These are phyloP conservation scores for Megalonaias nervosa DNA, from an alignment of 1,140 invertebrate species.

Conservation along the genomic window DNA sequence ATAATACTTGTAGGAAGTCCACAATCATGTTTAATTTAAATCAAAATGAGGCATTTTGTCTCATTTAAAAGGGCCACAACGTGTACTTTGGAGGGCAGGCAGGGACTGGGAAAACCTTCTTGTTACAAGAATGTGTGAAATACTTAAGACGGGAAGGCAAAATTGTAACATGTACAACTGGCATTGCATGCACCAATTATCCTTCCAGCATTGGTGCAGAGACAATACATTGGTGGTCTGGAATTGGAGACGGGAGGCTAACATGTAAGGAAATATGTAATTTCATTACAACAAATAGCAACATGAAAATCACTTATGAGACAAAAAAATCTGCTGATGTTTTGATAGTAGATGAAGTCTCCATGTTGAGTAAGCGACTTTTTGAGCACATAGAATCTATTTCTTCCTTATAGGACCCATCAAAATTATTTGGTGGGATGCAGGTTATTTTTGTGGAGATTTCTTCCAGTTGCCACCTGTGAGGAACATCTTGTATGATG, in stretches of 20 bases:
- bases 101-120: conserved; percentile 17
- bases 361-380: conserved; percentile 18
- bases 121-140: conserved; percentile 1
- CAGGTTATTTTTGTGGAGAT: conserved; percentile 8
- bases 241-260: conserved; percentile 17
- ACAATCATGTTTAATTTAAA: conserved; percentile 2
- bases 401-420: not conserved
- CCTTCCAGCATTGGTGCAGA: not conserved
- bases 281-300: not conserved
- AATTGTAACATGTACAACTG: conserved; percentile 16
- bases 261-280: not conserved
- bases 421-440: conserved; percentile 6
- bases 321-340: conserved; percentile 8
- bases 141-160: not conserved
- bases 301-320: not conserved
- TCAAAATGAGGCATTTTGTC: conserved; percentile 8
- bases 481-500: not conserved
- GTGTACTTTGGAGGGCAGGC: conserved; percentile 6
- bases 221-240: conserved; percentile 24
- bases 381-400: conserved; percentile 19
- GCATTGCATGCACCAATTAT: conserved; percentile 10
- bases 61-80: conserved; percentile 10
- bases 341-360: conserved; percentile 17
- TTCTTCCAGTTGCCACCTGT: conserved; percentile 13
- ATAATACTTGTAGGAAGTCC: too few relatives aligned